phyloP scores from a whole-genome alignment of 2,888 invertebrate genomes.

The Hemithea aestivaria region DNA sequence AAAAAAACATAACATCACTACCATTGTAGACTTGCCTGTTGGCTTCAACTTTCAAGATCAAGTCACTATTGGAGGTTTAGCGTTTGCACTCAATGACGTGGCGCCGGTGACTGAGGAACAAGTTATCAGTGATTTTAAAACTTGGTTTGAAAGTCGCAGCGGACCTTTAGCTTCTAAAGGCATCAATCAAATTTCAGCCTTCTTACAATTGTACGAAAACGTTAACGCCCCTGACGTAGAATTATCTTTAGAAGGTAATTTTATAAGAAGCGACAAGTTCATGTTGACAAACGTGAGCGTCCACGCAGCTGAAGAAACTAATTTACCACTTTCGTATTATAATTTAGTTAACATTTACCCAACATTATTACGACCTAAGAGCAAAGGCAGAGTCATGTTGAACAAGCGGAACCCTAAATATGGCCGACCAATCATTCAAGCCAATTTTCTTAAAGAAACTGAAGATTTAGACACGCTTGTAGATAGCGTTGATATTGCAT shows the following conservation, averaged over 20 bases:
- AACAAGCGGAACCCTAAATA: constrained; percentile 70
- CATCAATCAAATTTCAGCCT: constrained; percentile 69
- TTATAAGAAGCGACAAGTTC: constrained; percentile 69
- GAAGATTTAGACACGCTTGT: constrained; percentile 67
- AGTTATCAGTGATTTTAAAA: constrained; percentile 65
- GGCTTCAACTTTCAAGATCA: constrained; percentile 71
- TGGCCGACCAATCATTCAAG: constrained; percentile 68
- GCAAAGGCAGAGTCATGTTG: constrained; percentile 62
- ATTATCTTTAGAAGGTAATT: constrained; percentile 65
- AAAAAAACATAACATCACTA: constrained; percentile 57
- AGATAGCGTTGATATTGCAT: constrained; percentile 67
- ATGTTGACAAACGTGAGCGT: constrained; percentile 68
- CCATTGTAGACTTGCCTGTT: constrained; percentile 57
- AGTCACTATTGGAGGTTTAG: constrained; percentile 65
- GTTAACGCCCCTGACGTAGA: constrained; percentile 68
- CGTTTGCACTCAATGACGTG: constrained; percentile 59
- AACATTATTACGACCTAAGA: constrained; percentile 63
- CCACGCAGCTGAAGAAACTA: constrained; percentile 59
- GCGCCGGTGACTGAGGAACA: constrained; percentile 51
- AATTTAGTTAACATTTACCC: constrained; percentile 68
- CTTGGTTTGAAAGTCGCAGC: constrained; percentile 63
- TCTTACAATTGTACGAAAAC: constrained; percentile 65
- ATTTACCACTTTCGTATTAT: constrained; percentile 63
- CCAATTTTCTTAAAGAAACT: constrained; percentile 66
- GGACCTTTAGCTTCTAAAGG: constrained; percentile 68